Evolutionary conservation across 2,113 vertebrate genomes (phyloP).

Genomic region (Naja naja): DNA sequence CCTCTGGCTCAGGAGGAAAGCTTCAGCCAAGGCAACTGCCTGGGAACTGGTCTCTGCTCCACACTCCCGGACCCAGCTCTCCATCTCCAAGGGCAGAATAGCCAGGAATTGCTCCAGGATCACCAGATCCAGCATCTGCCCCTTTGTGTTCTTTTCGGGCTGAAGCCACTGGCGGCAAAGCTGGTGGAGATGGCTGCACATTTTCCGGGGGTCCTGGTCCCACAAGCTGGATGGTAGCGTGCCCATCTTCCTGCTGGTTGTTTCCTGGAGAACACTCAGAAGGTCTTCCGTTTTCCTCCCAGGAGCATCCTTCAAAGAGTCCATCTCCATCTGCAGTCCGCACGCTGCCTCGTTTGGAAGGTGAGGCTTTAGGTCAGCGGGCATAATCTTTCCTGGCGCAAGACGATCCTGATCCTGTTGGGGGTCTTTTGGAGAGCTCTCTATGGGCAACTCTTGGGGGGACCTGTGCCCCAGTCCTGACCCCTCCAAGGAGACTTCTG

Average conservation of each 20-base stretch:
- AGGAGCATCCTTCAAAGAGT: not conserved
- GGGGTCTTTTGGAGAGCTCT: not conserved
- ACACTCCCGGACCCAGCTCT: not conserved
- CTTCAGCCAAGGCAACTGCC: not conserved
- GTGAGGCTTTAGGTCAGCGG: not conserved
- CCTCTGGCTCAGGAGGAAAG: not conserved
- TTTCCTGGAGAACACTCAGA: not conserved
- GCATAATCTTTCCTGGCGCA: not conserved
- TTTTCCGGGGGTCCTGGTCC: not conserved
- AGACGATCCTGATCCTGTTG: not conserved
- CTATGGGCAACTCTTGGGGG: fast-evolving
- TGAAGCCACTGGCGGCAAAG: not conserved
- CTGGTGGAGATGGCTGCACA: not conserved
- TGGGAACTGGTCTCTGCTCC: not conserved
- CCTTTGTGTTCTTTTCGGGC: not conserved
- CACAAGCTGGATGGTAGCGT: not conserved
- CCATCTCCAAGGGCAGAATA: not conserved
- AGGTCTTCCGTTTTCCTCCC: not conserved
- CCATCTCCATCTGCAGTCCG: not conserved
- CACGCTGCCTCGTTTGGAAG: not conserved
- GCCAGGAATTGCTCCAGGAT: not conserved
- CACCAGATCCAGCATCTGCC: not conserved
- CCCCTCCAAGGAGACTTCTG: not conserved
- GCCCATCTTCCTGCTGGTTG: not conserved
- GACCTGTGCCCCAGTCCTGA: not conserved